Conservation (phyloP, 2,797 vertebrate genomes). For the Limosa lapponica region DNA sequence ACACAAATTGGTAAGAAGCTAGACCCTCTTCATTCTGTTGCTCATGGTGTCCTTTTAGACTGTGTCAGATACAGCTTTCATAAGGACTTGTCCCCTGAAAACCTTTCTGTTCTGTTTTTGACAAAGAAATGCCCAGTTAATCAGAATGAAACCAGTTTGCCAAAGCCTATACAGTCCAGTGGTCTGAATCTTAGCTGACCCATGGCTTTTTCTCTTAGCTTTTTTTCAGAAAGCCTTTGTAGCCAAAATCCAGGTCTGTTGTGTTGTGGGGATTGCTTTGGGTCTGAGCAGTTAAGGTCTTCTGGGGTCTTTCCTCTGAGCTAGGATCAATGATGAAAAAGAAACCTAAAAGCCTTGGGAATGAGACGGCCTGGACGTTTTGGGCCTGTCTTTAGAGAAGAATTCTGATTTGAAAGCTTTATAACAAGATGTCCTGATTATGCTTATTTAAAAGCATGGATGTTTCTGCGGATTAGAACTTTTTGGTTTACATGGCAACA, state of each 20-base stretch:
- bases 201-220: neutral
- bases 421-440: neutral
- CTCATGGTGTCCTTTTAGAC: rapidly evolving
- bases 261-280: neutral
- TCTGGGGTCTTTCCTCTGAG: neutral
- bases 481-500: neutral
- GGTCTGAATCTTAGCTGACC: neutral
- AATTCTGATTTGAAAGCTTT: neutral
- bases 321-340: neutral
- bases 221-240: neutral
- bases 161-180: neutral
- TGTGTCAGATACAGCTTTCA: neutral
- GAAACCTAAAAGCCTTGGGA: neutral
- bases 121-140: neutral
- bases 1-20: neutral
- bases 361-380: neutral
- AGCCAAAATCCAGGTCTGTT: neutral
- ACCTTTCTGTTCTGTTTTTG: neutral
- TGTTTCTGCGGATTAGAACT: neutral
- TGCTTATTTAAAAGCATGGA: neutral
- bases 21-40: neutral
- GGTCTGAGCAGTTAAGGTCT: neutral
- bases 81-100: neutral
- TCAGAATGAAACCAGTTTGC: neutral
- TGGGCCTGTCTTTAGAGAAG: neutral